Evolutionary conservation across 2,888 invertebrate species (phyloP).

Genomic region (Stenchaetothrips biformis): DNA sequence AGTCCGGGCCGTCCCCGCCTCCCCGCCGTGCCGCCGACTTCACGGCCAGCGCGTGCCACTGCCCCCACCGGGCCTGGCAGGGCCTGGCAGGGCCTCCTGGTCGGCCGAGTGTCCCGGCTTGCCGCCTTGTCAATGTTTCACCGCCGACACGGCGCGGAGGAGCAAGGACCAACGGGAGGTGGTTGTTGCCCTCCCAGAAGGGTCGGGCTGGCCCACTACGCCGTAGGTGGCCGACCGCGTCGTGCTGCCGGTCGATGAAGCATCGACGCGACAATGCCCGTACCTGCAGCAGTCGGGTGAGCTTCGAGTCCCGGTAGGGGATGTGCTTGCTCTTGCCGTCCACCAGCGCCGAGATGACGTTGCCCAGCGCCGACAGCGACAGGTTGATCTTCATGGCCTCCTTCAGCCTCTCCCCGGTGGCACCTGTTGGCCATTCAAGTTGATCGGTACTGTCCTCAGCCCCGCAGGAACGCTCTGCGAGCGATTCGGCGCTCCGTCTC

Average conservation of each 20-base stretch:
- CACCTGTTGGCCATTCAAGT: constrained; percentile 55
- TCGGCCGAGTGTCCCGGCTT: neutral
- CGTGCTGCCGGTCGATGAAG: neutral
- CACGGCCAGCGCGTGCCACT: no score
- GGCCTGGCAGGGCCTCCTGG: neutral
- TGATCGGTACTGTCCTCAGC: neutral
- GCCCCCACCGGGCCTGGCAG: no score
- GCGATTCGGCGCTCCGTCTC: neutral
- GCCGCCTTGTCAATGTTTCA: no score
- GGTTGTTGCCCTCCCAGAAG: no score
- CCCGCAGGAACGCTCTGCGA: neutral
- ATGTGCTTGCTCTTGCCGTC: constrained; percentile 76
- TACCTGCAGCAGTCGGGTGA: constrained; percentile 70
- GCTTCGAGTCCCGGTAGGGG: constrained; percentile 79
- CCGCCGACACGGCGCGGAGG: no score
- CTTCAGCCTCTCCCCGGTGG: constrained; percentile 75
- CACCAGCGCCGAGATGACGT: constrained; percentile 82
- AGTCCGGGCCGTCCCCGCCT: neutral
- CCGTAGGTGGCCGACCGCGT: no score
- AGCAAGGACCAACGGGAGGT: no score
- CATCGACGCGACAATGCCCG: constrained; percentile 21
- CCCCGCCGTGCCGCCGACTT: neutral
- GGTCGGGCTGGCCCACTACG: neutral
- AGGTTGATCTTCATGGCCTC: constrained; percentile 88
- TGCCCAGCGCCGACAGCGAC: constrained; percentile 79